A percentile compares a stretch with the other conserved stretches of the same genome.
These are phyloP conservation scores for Magallana nippona DNA, from an alignment of 2,888 invertebrate species.

Conservation along the genomic window DNA sequence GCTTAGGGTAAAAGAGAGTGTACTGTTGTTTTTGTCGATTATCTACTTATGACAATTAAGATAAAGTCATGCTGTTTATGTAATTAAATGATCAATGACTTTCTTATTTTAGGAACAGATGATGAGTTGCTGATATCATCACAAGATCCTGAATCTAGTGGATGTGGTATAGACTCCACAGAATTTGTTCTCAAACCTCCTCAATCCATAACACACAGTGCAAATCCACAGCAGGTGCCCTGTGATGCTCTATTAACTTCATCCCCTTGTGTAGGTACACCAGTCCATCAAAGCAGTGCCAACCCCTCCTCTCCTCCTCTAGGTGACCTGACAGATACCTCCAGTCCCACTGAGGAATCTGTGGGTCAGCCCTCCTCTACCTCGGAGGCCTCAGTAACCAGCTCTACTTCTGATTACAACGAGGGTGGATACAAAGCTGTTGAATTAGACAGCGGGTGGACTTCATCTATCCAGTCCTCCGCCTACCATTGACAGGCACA, in stretches of 20 bases:
- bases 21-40: background rate
- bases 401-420: background rate
- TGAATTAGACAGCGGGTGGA: background rate
- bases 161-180: background rate
- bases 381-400: background rate
- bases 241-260: background rate
- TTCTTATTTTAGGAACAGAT: constrained; percentile 2
- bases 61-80: too few relatives aligned
- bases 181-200: background rate
- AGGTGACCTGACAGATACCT: background rate
- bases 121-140: background rate
- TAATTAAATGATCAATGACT: too few relatives aligned
- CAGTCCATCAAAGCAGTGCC: background rate
- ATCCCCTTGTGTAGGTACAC: background rate
- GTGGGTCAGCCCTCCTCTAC: background rate
- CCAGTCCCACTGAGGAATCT: background rate
- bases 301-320: background rate
- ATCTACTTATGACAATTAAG: background rate
- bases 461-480: background rate
- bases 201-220: too few relatives aligned
- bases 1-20: background rate
- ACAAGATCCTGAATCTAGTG: background rate
- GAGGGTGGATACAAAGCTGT: background rate
- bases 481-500: background rate
- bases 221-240: background rate